Conservation (phyloP, 2,797 vertebrate genomes). For the Leptoclinus maculatus region DNA sequence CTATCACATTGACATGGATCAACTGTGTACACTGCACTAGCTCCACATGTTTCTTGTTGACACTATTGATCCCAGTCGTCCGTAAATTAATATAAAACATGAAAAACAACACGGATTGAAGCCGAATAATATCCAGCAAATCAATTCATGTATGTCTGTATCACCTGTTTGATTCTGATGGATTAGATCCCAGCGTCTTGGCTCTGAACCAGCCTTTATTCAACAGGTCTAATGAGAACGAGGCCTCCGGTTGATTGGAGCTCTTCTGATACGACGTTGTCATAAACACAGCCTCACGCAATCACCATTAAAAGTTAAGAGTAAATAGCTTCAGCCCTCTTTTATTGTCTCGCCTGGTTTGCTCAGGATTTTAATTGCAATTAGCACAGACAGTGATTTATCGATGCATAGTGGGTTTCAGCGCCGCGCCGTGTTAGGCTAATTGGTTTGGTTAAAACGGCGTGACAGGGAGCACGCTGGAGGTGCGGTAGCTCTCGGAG, state of each 20-base stretch:
- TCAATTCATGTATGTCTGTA: neutral
- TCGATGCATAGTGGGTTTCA: conserved; percentile 66
- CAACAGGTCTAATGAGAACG: conserved; percentile 52
- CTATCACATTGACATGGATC: neutral
- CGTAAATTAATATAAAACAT: conserved; percentile 5
- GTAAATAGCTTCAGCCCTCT: conserved; percentile 71
- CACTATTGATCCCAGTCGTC: conserved; percentile 1
- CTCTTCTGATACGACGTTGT: conserved; percentile 65
- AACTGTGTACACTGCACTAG: neutral
- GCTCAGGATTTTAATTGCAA: conserved; percentile 82
- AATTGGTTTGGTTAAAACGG: conserved; percentile 85
- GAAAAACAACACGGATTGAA: neutral
- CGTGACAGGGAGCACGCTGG: conserved; percentile 70
- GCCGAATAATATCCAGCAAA: neutral
- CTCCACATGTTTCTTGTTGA: neutral
- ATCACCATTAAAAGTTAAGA: conserved; percentile 72
- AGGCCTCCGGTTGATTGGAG: conserved; percentile 54
- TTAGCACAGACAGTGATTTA: conserved; percentile 81
- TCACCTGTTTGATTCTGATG: conserved; percentile 33
- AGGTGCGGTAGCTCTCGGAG: conserved; percentile 25
- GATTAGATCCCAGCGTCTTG: conserved; percentile 39
- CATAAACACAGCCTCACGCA: conserved; percentile 57
- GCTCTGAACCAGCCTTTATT: conserved; percentile 40
- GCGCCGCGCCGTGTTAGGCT: conserved; percentile 64
- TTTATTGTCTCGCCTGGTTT: conserved; percentile 77